Percentiles rank a stretch among this genome's conserved stretches.
These are phyloP conservation scores for Python bivittatus DNA, from an alignment of 2,113 vertebrate species.

Conservation along the genomic window DNA sequence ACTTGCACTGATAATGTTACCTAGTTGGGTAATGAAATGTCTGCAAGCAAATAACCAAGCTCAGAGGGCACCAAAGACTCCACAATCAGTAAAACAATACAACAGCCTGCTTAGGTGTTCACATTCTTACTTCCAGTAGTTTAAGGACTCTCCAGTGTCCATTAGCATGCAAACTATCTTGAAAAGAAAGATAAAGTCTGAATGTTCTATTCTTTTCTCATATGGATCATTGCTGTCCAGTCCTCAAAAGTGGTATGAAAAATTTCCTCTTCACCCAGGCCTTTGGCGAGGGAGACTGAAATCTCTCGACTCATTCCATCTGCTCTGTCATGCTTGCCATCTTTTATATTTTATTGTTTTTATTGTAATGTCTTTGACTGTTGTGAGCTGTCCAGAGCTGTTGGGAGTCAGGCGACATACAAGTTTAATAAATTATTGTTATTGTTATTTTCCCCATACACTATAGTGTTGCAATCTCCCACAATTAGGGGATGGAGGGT, in stretches of 20 bases:
- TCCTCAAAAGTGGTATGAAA: not conserved
- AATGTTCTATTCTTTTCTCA: not conserved
- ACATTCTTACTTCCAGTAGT: not conserved
- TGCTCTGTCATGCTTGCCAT: not conserved
- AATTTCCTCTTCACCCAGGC: not conserved
- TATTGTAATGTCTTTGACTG: not conserved
- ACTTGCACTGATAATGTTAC: not conserved
- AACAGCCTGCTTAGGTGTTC: not conserved
- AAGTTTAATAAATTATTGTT: not conserved
- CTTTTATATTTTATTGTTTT: not conserved
- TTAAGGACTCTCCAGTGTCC: not conserved
- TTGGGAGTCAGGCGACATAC: not conserved
- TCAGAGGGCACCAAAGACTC: not conserved
- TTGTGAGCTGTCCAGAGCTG: not conserved
- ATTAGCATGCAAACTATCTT: not conserved
- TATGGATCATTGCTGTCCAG: not conserved
- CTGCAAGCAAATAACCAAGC: not conserved
- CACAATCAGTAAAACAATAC: not conserved
- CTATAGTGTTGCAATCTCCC: not conserved
- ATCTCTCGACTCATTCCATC: not conserved
- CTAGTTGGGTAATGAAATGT: not conserved
- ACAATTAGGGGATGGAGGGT: not conserved
- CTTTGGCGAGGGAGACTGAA: not conserved
- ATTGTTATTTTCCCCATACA: not conserved
- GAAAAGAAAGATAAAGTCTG: not conserved